Conservation (phyloP, 2,113 vertebrate species). For the Rafetus swinhoei region DNA sequence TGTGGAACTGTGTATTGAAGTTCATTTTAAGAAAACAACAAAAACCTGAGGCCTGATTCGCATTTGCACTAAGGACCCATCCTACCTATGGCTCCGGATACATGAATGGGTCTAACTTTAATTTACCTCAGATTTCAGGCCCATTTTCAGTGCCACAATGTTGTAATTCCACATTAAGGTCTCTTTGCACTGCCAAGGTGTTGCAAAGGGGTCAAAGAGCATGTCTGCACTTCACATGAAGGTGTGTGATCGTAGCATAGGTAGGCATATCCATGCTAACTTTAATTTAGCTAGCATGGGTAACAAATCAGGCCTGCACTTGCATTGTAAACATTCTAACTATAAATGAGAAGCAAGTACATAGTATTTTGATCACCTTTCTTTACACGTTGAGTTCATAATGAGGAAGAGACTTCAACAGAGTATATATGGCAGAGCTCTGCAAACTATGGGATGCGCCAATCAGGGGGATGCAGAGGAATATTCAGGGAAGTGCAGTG, state of each 20-base stretch:
- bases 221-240: not conserved
- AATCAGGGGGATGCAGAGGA: no score
- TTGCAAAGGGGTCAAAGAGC: not conserved
- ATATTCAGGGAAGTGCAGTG: accelerated
- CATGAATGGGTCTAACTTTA: not conserved
- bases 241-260: not conserved
- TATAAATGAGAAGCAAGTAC: not conserved
- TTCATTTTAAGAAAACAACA: constrained; percentile 22
- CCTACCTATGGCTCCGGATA: not conserved
- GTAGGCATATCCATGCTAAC: not conserved
- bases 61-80: not conserved
- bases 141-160: not conserved
- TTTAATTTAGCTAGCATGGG: not conserved
- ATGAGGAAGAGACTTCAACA: constrained; percentile 5
- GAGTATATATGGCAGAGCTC: not conserved
- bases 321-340: not conserved
- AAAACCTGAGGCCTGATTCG: not conserved
- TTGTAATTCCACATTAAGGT: not conserved
- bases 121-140: not conserved
- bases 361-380: constrained; percentile 33
- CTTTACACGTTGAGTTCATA: constrained; percentile 35
- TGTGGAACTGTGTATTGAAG: not conserved
- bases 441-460: no score
- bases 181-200: not conserved
- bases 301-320: not conserved